Conservation (phyloP, 1,140 invertebrate genomes). For the Acromyrmex charruanus region DNA sequence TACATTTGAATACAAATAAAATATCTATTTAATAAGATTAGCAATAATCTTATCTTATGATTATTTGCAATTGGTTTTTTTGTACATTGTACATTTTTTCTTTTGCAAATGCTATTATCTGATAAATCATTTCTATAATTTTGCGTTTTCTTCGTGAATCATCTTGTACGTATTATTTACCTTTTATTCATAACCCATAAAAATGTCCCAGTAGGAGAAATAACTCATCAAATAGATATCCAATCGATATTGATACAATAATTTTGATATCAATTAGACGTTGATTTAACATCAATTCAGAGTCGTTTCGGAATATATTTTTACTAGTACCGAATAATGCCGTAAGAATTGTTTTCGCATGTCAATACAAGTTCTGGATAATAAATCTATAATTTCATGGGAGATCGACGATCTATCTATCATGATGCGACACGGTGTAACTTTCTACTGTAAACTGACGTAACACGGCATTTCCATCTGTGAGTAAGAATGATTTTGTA, state of each 20-base stretch:
- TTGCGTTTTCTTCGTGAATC: slow-evolving; percentile 1
- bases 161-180: not conserved
- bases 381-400: slow-evolving; percentile 42
- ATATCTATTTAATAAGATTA: slow-evolving; percentile 11
- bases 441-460: slow-evolving; percentile 56
- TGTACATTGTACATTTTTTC: not conserved
- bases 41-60: not conserved
- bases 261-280: too few relatives aligned
- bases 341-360: slow-evolving; percentile 48
- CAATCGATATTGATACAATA: too few relatives aligned
- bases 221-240: too few relatives aligned
- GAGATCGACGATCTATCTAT: slow-evolving; percentile 30
- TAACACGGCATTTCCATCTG: slow-evolving; percentile 41
- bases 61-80: not conserved
- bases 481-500: slow-evolving; percentile 33
- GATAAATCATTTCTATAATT: not conserved
- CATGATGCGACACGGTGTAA: slow-evolving; percentile 36
- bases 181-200: not conserved
- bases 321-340: not conserved
- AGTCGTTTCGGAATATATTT: not conserved
- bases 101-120: not conserved
- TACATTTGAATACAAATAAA: not conserved
- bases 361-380: slow-evolving; percentile 18
- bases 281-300: too few relatives aligned
- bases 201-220: too few relatives aligned